phyloP scores from a whole-genome alignment of 1,140 invertebrate species.

The Brachionus rubens region DNA sequence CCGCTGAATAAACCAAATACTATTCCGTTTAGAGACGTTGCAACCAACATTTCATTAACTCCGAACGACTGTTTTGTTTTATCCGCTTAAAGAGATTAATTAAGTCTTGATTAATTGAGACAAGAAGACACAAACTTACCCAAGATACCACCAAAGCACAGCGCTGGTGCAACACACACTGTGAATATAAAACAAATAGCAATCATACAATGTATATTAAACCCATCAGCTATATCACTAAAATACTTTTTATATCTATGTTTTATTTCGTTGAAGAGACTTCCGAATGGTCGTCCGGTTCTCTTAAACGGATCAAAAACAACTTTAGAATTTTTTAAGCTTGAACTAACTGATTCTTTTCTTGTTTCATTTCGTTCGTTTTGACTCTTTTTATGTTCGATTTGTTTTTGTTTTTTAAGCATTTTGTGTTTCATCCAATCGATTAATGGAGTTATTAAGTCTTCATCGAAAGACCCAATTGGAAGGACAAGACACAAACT shows the following conservation, averaged over 20 bases:
- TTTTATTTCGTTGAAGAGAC: constrained; percentile 77
- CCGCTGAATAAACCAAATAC: constrained; percentile 80
- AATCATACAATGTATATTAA: constrained; percentile 80
- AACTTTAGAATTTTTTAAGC: not conserved
- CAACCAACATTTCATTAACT: constrained; percentile 82
- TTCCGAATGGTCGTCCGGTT: constrained; percentile 71
- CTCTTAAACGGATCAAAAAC: constrained; percentile 67
- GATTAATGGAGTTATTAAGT: not conserved
- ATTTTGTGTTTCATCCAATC: constrained; percentile 42
- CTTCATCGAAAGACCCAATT: constrained; percentile 8
- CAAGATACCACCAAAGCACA: constrained; percentile 87
- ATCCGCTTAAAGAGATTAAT: constrained; percentile 63
- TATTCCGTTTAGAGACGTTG: constrained; percentile 75
- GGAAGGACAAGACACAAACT: constrained; percentile 36
- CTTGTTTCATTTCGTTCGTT: not conserved
- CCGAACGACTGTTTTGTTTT: constrained; percentile 85
- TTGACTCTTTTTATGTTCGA: not conserved
- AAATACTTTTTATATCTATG: constrained; percentile 77
- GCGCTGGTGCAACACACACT: constrained; percentile 84
- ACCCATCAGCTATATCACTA: constrained; percentile 79
- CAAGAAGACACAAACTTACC: constrained; percentile 74
- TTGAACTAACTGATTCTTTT: not conserved
- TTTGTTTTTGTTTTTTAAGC: not conserved
- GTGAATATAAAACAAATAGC: constrained; percentile 94
- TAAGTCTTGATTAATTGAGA: constrained; percentile 74